These are phyloP conservation scores for Flexamia atlantica DNA, from an alignment of 2,888 invertebrate species.

Conservation along the genomic window DNA sequence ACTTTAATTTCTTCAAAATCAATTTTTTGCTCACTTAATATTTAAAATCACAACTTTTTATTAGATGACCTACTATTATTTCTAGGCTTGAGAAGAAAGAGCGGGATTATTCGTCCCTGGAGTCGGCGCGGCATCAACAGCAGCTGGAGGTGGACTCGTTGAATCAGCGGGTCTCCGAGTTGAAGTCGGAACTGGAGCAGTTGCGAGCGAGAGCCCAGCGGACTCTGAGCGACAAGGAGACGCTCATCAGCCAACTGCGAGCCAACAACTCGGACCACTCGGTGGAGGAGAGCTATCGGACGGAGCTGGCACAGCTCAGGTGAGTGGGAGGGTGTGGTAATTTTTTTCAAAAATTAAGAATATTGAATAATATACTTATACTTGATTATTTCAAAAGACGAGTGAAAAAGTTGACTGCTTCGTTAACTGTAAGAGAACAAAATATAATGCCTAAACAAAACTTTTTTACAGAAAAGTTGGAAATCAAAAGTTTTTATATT, in stretches of 20 bases:
- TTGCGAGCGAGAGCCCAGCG: slow-evolving; percentile 89
- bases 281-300: slow-evolving; percentile 74
- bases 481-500: too few species aligned
- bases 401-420: too few species aligned
- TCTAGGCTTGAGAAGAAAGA: slow-evolving; percentile 54
- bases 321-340: slow-evolving; percentile 70
- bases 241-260: slow-evolving; percentile 82
- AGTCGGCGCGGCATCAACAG: slow-evolving; percentile 24
- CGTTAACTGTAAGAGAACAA: too few species aligned
- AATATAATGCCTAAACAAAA: too few species aligned
- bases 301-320: slow-evolving; percentile 81
- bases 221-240: slow-evolving; percentile 87
- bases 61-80: too few species aligned
- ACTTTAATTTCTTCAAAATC: too few species aligned
- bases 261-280: slow-evolving; percentile 68
- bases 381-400: too few species aligned
- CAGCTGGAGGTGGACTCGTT: slow-evolving; percentile 57
- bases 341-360: too few species aligned
- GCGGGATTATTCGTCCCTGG: slow-evolving; percentile 39
- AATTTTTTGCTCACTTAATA: too few species aligned
- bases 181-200: slow-evolving; percentile 81
- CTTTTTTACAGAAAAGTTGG: too few species aligned
- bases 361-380: too few species aligned
- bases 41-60: too few species aligned
- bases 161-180: slow-evolving; percentile 61